Evolutionary conservation across 1,140 invertebrate genomes (phyloP), one percentile per base, ranked within the genome.

Genomic region (Ectropis grisescens): DNA sequence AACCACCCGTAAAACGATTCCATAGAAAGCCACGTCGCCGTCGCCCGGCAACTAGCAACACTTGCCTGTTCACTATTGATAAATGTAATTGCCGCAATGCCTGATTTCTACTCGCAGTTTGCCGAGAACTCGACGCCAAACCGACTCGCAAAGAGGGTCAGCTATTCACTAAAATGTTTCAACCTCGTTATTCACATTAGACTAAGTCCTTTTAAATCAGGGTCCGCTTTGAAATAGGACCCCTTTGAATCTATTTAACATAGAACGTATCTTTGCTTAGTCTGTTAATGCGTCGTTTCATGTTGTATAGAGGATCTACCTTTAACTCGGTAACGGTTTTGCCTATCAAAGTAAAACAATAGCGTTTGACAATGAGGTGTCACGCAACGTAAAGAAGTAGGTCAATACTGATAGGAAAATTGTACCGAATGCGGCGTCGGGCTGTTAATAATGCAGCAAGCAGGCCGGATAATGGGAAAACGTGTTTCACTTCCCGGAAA

Each of bases 171-270:
- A 54, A 10, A 58, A 59, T 54, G 52, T 64, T 62, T 58, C 48
- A 51, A 59, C 56, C 44, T 71, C 52, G 61, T 69, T 67, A 62
- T 68, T 67, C 58, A 50, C 42, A 58, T 72, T 61, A 62, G 61
- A 64, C 41, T 58, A 54, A 64, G 57, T 48, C 58, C 61, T 66
- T 74, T 70, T 52, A 60, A 55, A 72, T 41, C 34, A 37, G 36
- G 25, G 36, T 39, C 34, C 45, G 50, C 57, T 69, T 65, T 68
- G 52, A 56, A 62, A 59, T 62, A 58, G 44, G 34, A 54, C 38
- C 42, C 40, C 47, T 56, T 61, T 55, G 44, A 46, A 56, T 49
- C 29, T 50, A 40, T 39, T 40, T 47, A 53, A 47, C 36, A 29
- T 47, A 37, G 43, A 37, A 37, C 24, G 33, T 19, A 44, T 31